These are phyloP conservation scores for Papilio polyxenes DNA, from an alignment of 1,140 invertebrate species.

Conservation along the genomic window DNA sequence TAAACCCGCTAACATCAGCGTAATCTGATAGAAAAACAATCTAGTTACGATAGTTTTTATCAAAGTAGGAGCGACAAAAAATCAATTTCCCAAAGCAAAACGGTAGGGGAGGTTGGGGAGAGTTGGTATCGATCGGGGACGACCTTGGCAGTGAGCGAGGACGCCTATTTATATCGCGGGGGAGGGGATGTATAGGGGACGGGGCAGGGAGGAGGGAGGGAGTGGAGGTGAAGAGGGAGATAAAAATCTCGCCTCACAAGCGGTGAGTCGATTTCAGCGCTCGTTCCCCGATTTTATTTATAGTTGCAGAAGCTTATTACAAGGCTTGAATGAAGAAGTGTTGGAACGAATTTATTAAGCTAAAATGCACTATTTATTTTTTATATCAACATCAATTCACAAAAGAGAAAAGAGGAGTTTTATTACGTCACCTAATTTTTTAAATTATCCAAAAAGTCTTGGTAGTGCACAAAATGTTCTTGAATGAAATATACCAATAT, in stretches of 20 bases:
- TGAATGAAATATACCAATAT: no score
- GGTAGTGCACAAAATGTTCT: no score
- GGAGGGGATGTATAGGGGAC: conserved; percentile 29
- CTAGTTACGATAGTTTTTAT: conserved; percentile 29
- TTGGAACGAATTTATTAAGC: not conserved
- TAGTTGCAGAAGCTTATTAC: conserved; percentile 1
- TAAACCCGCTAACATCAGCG: not conserved
- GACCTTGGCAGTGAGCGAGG: conserved; percentile 73
- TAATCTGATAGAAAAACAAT: conserved; percentile 37
- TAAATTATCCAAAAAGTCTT: no score
- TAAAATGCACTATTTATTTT: not conserved
- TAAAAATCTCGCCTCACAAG: conserved; percentile 27
- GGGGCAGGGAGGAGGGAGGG: conserved; percentile 24
- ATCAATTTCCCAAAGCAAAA: conserved; percentile 25
- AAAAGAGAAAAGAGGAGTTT: no score
- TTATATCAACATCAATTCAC: no score
- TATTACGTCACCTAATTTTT: no score
- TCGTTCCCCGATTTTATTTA: conserved; percentile 16
- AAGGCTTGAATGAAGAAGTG: not conserved
- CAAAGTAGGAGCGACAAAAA: conserved; percentile 26
- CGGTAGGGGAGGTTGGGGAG: conserved; percentile 15
- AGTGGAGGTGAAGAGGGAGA: conserved; percentile 21
- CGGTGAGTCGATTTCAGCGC: conserved; percentile 23
- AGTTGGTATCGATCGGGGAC: conserved; percentile 57
- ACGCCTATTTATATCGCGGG: conserved; percentile 59